Conservation (phyloP, 2,113 vertebrate species). For the Cinclus cinclus region DNA sequence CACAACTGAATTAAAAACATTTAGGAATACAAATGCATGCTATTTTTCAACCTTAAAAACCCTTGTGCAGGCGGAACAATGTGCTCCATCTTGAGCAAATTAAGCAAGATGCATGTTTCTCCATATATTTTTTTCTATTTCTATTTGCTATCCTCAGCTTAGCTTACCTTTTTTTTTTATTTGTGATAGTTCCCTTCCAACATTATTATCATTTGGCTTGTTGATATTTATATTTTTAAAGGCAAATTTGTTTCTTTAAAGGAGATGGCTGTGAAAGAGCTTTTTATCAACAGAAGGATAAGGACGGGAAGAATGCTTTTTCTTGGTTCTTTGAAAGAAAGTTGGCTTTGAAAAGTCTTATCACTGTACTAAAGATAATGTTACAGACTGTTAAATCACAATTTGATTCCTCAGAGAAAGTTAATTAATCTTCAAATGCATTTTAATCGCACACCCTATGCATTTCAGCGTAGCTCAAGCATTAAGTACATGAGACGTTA, state of each 20-base stretch:
- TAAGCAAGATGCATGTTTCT: not conserved
- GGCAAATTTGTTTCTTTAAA: not conserved
- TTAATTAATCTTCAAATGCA: conserved; percentile 18
- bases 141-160: not conserved
- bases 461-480: not conserved
- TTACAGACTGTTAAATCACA: not conserved
- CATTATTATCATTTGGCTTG: not conserved
- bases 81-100: rapidly evolving
- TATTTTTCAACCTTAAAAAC: not conserved
- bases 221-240: not conserved
- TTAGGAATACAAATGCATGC: not conserved
- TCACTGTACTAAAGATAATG: not conserved
- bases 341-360: not conserved
- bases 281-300: not conserved
- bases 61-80: not conserved
- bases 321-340: not conserved
- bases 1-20: not conserved
- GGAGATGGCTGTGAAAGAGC: not conserved
- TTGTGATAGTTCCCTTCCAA: not conserved
- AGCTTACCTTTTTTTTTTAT: not conserved
- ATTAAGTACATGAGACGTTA: not conserved
- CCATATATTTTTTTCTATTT: not conserved
- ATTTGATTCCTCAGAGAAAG: not conserved
- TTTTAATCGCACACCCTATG: not conserved
- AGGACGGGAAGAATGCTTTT: not conserved